Percentiles rank a stretch among this genome's conserved stretches.
These are phyloP conservation scores for Apamea sordens DNA, from an alignment of 2,888 invertebrate species.

Conservation along the genomic window DNA sequence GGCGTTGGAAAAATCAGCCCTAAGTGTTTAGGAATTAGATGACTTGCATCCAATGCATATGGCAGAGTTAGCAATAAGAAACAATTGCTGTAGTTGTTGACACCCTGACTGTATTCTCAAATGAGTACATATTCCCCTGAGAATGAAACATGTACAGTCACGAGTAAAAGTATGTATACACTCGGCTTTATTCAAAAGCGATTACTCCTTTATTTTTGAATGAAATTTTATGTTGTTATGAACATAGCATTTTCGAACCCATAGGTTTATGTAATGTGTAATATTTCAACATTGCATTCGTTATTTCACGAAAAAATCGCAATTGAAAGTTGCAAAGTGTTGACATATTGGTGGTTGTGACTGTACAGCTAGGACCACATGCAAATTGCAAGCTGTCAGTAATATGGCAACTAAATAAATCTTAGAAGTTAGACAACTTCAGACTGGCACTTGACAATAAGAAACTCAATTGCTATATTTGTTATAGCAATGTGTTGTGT, in stretches of 20 bases:
- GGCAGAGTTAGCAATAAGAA: conserved; percentile 17
- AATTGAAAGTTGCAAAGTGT: too few species aligned
- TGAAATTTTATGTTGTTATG: too few species aligned
- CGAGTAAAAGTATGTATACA: too few species aligned
- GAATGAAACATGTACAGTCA: conserved; percentile 16
- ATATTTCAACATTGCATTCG: too few species aligned
- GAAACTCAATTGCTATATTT: neutral
- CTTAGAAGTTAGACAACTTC: neutral
- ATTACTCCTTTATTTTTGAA: too few species aligned
- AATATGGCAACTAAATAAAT: conserved; percentile 1
- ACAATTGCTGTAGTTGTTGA: neutral
- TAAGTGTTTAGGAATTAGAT: conserved; percentile 21
- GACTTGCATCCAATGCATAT: neutral
- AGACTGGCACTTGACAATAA: neutral
- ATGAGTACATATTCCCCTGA: neutral
- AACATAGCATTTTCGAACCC: too few species aligned
- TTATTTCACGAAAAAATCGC: too few species aligned
- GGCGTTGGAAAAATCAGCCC: too few species aligned
- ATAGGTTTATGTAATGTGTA: too few species aligned
- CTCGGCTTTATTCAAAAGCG: too few species aligned
- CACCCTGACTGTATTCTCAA: conserved; percentile 4
- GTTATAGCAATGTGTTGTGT: neutral
- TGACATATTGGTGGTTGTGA: too few species aligned
- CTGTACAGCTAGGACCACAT: neutral
- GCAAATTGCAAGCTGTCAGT: neutral